These are phyloP conservation scores for Labrus mixtus DNA, from an alignment of 2,113 vertebrate genomes.

Conservation along the genomic window DNA sequence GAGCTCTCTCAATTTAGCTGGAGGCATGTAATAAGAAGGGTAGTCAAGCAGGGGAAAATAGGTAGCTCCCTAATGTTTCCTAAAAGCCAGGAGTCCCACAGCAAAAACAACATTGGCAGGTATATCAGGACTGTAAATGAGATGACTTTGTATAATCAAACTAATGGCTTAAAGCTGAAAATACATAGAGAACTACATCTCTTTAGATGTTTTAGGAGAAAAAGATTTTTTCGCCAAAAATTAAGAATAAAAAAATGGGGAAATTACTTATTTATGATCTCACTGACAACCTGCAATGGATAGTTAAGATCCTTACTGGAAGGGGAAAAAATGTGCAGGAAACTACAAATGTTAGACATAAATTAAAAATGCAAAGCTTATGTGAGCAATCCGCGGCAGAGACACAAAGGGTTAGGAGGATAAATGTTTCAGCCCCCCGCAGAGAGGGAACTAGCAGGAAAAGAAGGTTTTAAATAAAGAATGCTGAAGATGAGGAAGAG, in stretches of 20 bases:
- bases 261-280: slow-evolving; percentile 27
- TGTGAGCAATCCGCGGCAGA: slow-evolving; percentile 7
- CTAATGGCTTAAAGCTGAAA: slow-evolving; percentile 24
- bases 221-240: not conserved
- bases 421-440: slow-evolving; percentile 16
- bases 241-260: not conserved
- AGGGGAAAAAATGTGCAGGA: not conserved
- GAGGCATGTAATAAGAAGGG: slow-evolving; percentile 65
- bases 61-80: slow-evolving; percentile 57
- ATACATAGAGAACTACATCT: not conserved
- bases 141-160: slow-evolving; percentile 24
- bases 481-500: slow-evolving; percentile 5
- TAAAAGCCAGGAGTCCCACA: slow-evolving; percentile 36
- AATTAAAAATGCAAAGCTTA: slow-evolving; percentile 43
- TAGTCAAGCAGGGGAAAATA: slow-evolving; percentile 45
- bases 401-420: not conserved
- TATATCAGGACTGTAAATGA: slow-evolving; percentile 55
- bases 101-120: slow-evolving; percentile 26
- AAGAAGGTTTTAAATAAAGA: slow-evolving; percentile 1
- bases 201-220: not conserved
- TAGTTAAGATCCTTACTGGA: not conserved
- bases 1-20: slow-evolving; percentile 58
- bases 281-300: not conserved
- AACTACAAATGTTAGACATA: slow-evolving; percentile 48
- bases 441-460: slow-evolving; percentile 12